A percentile compares a stretch with the other conserved stretches of the same genome.
Conservation (phyloP, 2,113 vertebrate genomes). For the Cottus gobio region DNA sequence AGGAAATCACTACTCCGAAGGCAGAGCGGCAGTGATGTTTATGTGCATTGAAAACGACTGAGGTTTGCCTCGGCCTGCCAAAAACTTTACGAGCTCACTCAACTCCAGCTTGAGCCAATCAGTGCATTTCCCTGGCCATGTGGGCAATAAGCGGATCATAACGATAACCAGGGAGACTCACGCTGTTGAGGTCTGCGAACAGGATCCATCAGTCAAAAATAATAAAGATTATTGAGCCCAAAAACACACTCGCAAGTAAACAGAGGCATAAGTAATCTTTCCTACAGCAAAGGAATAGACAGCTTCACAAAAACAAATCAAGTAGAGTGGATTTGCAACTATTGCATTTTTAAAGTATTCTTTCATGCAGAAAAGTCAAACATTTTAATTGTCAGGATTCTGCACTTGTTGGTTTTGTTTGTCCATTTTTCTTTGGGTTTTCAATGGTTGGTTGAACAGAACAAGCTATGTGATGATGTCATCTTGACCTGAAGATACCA, state of each 20-base stretch:
- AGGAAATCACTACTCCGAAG: conserved; percentile 22
- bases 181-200: conserved; percentile 40
- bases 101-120: conserved; percentile 43
- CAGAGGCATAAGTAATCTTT: background rate
- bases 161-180: conserved; percentile 28
- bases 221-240: background rate
- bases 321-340: background rate
- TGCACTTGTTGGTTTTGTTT: background rate
- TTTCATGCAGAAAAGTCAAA: background rate
- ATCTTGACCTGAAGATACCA: background rate
- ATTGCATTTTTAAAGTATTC: background rate
- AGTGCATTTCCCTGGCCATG: background rate
- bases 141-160: conserved; percentile 28
- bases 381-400: background rate
- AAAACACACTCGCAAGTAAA: conserved; percentile 3
- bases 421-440: background rate
- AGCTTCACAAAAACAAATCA: background rate
- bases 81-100: conserved; percentile 39
- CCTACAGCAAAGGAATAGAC: background rate
- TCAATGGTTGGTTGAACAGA: background rate
- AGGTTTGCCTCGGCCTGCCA: conserved; percentile 58
- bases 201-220: background rate
- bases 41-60: conserved; percentile 50
- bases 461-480: background rate
- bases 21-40: conserved; percentile 40